phyloP scores from a whole-genome alignment of 2,113 vertebrate genomes.

The Merops nubicus region DNA sequence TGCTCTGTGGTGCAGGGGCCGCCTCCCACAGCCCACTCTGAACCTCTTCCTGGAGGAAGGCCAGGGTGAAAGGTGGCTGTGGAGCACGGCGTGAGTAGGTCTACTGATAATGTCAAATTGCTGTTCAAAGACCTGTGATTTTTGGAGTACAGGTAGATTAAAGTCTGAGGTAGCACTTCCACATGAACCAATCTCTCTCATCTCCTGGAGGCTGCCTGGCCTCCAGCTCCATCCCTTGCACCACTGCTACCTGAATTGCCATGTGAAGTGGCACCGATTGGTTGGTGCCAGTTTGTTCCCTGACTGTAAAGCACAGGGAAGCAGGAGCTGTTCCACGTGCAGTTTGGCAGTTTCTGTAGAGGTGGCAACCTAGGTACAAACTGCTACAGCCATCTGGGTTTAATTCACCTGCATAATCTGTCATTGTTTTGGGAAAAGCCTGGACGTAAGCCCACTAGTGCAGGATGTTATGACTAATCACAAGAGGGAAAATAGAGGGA shows the following conservation, averaged over 20 bases:
- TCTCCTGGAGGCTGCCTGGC: background rate
- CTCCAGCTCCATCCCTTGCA: background rate
- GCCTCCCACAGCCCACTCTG: background rate
- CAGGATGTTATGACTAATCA: background rate
- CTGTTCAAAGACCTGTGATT: background rate
- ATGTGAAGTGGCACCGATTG: fast-evolving
- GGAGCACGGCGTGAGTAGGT: background rate
- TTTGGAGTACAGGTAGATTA: background rate
- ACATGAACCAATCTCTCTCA: fast-evolving
- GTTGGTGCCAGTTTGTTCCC: background rate
- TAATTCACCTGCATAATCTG: background rate
- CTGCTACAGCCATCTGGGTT: background rate
- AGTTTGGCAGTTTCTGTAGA: background rate
- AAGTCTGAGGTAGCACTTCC: background rate
- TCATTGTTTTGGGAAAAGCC: background rate
- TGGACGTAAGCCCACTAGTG: background rate
- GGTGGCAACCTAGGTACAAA: background rate
- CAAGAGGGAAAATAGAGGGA: background rate
- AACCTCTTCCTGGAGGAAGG: background rate
- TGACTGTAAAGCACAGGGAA: background rate
- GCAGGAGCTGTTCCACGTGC: fast-evolving
- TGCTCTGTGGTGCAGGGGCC: fast-evolving
- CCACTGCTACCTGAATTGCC: background rate
- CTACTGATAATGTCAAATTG: background rate
- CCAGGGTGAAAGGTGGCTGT: background rate